Conservation (phyloP, 2,888 invertebrate genomes). For the Timandra comae region DNA sequence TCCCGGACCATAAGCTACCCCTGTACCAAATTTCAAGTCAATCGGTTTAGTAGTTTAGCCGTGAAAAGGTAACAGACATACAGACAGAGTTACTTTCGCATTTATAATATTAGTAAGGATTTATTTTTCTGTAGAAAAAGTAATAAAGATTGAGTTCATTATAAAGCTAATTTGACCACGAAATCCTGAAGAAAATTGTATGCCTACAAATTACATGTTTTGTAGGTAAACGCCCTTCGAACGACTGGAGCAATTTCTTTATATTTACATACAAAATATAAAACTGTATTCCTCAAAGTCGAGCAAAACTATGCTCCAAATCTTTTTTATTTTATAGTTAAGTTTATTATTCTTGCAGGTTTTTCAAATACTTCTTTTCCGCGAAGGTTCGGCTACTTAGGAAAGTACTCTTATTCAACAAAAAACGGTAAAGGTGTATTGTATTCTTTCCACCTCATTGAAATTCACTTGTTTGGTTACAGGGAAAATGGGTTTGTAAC, state of each 20-base stretch:
- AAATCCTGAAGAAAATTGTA: background rate
- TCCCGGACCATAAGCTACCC: too few species aligned
- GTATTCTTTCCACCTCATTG: conserved; percentile 35
- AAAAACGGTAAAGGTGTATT: conserved; percentile 26
- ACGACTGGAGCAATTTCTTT: too few species aligned
- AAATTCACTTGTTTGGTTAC: conserved; percentile 34
- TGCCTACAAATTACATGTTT: background rate
- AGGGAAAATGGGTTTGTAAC: too few species aligned
- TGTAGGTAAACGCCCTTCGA: background rate
- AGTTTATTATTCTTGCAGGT: conserved; percentile 3
- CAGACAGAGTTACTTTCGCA: too few species aligned
- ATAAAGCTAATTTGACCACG: background rate
- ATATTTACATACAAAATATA: too few species aligned
- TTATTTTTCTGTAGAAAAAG: too few species aligned
- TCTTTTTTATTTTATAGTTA: conserved; percentile 6
- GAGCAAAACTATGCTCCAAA: background rate
- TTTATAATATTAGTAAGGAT: too few species aligned
- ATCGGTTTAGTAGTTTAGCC: too few species aligned
- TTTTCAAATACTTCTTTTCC: conserved; percentile 10
- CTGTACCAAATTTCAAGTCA: too few species aligned
- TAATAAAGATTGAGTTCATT: background rate
- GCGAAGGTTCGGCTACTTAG: conserved; percentile 23
- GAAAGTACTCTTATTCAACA: conserved; percentile 26
- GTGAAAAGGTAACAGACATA: too few species aligned
- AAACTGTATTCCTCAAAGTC: too few species aligned